These are phyloP conservation scores for Sternotherus odoratus DNA, from an alignment of 2,797 vertebrate species.

Conservation along the genomic window DNA sequence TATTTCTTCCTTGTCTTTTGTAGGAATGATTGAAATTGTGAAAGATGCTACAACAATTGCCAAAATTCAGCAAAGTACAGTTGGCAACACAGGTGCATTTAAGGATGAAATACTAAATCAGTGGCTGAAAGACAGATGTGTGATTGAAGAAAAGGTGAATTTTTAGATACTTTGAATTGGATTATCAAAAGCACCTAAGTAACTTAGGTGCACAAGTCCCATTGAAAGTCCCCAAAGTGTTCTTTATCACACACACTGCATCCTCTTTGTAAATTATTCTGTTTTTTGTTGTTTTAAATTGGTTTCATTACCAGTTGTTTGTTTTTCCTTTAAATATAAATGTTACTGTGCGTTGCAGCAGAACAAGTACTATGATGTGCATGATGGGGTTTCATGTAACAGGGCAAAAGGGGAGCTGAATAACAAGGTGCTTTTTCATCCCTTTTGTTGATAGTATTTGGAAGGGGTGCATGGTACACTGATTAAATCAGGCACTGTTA, in stretches of 20 bases:
- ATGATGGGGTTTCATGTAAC: not conserved
- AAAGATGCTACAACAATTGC: constrained; percentile 98
- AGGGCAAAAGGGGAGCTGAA: not conserved
- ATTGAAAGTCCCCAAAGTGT: not conserved
- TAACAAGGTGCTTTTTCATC: not conserved
- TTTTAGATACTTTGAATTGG: not conserved
- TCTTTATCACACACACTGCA: not conserved
- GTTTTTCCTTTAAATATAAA: not conserved
- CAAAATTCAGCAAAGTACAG: constrained; percentile 98
- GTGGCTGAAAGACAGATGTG: constrained; percentile 95
- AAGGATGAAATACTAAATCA: constrained; percentile 97
- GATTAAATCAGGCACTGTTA: not conserved
- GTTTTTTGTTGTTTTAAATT: not conserved
- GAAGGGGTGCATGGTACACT: not conserved
- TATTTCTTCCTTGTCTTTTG: not conserved
- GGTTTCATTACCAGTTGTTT: not conserved
- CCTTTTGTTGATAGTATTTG: not conserved
- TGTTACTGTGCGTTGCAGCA: not conserved
- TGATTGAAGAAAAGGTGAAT: constrained; percentile 93
- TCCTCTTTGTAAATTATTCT: not conserved
- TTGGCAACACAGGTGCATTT: constrained; percentile 97
- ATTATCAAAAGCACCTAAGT: not conserved
- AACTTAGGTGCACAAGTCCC: not conserved
- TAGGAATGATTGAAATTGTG: constrained; percentile 99
- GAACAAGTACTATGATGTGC: not conserved